Evolutionary conservation across 1,140 invertebrate species (phyloP).

Genomic region (Euschistus heros): DNA sequence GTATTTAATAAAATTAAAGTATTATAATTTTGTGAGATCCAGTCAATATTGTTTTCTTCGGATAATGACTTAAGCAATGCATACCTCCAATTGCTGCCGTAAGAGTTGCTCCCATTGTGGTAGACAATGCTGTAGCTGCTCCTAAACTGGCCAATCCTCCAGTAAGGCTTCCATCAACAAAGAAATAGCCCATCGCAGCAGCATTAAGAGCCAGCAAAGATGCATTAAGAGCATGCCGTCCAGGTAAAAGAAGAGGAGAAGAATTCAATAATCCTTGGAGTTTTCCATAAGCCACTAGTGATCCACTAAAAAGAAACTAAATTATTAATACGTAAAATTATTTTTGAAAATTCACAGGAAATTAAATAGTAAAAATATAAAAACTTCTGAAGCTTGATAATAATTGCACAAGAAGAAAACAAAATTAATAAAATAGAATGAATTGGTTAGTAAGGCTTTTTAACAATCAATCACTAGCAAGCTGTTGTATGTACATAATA

Average conservation of each 20-base stretch:
- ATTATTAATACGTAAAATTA: too few species aligned
- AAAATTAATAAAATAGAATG: too few species aligned
- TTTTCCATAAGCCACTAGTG: constrained; percentile 83
- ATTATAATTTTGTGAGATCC: too few species aligned
- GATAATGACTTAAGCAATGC: background rate
- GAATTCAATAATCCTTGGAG: constrained; percentile 73
- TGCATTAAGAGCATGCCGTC: constrained; percentile 64
- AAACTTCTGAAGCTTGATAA: too few species aligned
- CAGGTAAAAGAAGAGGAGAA: constrained; percentile 68
- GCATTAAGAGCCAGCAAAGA: constrained; percentile 55
- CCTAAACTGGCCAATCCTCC: constrained; percentile 56
- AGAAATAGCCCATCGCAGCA: constrained; percentile 59
- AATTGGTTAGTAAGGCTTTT: too few species aligned
- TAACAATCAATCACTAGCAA: too few species aligned
- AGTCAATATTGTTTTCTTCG: too few species aligned
- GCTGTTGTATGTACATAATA: too few species aligned
- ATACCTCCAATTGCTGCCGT: constrained; percentile 80
- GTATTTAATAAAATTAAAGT: too few species aligned
- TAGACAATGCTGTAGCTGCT: constrained; percentile 59
- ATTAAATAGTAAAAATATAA: too few species aligned
- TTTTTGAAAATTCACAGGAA: too few species aligned
- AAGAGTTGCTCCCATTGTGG: constrained; percentile 72
- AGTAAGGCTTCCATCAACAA: constrained; percentile 49
- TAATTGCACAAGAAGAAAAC: too few species aligned
- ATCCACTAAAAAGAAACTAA: constrained; percentile 49